Evolutionary conservation across 2,888 invertebrate genomes (phyloP).

Genomic region (Drosophila subquinaria): DNA sequence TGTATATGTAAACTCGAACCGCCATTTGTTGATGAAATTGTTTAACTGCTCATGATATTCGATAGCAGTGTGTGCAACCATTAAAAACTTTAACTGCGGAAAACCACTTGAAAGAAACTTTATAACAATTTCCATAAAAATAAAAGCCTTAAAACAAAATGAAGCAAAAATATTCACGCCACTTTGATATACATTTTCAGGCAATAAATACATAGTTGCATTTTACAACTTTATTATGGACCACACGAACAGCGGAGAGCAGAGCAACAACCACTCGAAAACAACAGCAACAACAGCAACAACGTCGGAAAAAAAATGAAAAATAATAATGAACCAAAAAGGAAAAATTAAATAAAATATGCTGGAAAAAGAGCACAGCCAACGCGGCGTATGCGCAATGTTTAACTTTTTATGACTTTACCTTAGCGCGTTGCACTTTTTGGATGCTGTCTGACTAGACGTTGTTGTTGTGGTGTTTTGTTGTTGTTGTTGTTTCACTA

Average conservation of each 20-base stretch:
- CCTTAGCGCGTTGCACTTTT: conserved; percentile 28
- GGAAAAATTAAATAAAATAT: conserved; percentile 21
- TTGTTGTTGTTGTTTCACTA: conserved; percentile 26
- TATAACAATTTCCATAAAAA: conserved; percentile 41
- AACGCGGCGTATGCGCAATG: conserved; percentile 61
- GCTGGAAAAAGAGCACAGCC: conserved; percentile 13
- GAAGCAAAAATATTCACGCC: conserved; percentile 49
- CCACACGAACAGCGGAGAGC: conserved; percentile 36
- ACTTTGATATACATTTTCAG: conserved; percentile 57
- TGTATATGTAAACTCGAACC: background rate
- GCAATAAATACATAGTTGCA: conserved; percentile 67
- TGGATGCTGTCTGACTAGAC: conserved; percentile 31
- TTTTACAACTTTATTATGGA: conserved; percentile 70
- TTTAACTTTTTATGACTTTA: conserved; percentile 66
- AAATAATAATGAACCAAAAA: conserved; percentile 28
- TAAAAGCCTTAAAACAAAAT: conserved; percentile 28
- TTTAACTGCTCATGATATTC: conserved; percentile 9
- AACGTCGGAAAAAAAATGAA: conserved; percentile 5
- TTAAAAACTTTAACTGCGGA: conserved; percentile 5
- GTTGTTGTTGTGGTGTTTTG: conserved; percentile 3
- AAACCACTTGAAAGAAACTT: conserved; percentile 30
- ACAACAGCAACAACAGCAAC: background rate
- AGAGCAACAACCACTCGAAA: background rate
- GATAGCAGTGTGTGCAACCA: conserved; percentile 5
- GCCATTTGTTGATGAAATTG: conserved; percentile 8